These are phyloP conservation scores for Leucophenga montana DNA, from an alignment of 2,888 invertebrate species.

Conservation along the genomic window DNA sequence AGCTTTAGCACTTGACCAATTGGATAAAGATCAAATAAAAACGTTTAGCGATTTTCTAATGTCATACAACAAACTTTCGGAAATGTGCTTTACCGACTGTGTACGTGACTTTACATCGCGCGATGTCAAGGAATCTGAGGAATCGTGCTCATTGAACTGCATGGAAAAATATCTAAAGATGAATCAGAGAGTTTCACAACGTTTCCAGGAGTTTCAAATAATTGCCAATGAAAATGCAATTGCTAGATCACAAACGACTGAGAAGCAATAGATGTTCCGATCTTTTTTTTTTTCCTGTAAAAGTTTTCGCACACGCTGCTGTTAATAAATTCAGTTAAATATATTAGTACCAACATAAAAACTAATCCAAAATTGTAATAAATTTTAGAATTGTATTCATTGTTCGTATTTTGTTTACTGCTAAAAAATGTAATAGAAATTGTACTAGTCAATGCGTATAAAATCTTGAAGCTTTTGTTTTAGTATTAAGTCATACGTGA, in stretches of 20 bases:
- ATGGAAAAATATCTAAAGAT: constrained; percentile 97
- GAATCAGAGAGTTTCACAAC: constrained; percentile 95
- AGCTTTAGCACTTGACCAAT: constrained; percentile 65
- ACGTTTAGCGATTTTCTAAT: constrained; percentile 90
- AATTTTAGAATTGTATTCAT: too few relatives aligned
- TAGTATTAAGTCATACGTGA: too few relatives aligned
- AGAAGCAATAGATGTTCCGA: constrained; percentile 29
- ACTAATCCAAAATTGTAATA: too few relatives aligned
- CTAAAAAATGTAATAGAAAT: too few relatives aligned
- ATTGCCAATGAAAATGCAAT: constrained; percentile 90
- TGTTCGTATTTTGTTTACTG: too few relatives aligned
- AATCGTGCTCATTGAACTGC: constrained; percentile 94
- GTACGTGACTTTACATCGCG: constrained; percentile 93
- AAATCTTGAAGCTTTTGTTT: too few relatives aligned
- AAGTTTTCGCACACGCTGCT: too few relatives aligned
- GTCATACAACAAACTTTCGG: constrained; percentile 94
- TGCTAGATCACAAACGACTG: constrained; percentile 82
- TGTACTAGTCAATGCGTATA: too few relatives aligned
- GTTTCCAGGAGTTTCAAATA: constrained; percentile 98
- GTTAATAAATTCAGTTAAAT: too few relatives aligned
- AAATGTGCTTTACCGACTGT: constrained; percentile 95
- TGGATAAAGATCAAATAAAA: constrained; percentile 86
- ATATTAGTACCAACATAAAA: too few relatives aligned
- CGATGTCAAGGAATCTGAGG: constrained; percentile 82
- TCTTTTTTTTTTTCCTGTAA: too few relatives aligned